Base-by-base conservation (phyloP, 2,797 vertebrate genomes). In the Chaetophractus vellerosus region DNA sequence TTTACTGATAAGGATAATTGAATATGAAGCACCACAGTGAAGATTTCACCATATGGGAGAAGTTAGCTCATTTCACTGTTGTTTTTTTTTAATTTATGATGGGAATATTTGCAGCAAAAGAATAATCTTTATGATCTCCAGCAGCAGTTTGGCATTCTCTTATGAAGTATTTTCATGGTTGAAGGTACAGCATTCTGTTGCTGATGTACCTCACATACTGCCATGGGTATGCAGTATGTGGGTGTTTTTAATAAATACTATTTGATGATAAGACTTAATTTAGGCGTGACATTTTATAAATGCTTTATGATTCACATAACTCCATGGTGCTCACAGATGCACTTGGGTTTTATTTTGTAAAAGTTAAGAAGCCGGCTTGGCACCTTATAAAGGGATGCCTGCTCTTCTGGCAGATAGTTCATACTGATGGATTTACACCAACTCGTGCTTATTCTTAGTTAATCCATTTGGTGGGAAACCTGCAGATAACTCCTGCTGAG, bases 161-260 rank as follows among this genome's bases (percentile, higher is more conserved):
- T 90, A 55, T 88, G 76, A 95, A 89, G 76, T 87, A 85, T 85
- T 96, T 96, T 93, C 68, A 91, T 68, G 28, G 93, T 55, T 88
- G 71, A 86, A 90, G 87, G 86, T 76, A 8, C 2, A 68, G 84
- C 23, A 82, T 64, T 0, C 68, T 86, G n/a, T 91, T 69, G 57
- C 63, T 90, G 81, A 92, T 63, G n/a, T 9, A 28, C 68, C 76
- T 88, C 28, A 23, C 75, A 75, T 19, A 28, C 57, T 96, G 96
- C 69, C 50, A 3, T 88, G 79, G 86, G 74, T 92, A 45, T 96
- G 64, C 9, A 26, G 81, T 41, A 23, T n/a, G 96, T 95, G 85
- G 97, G 96, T 19, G 81, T 90, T 95, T 90, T 95, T 95, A 97
- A 95, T 97, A 96, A 97, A 97, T 97, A 96, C 84, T 96, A 75